A percentile compares a stretch with the other conserved stretches of the same genome.
Evolutionary conservation across 2,797 vertebrate genomes (phyloP).

Genomic region (Cetoscarus ocellatus): DNA sequence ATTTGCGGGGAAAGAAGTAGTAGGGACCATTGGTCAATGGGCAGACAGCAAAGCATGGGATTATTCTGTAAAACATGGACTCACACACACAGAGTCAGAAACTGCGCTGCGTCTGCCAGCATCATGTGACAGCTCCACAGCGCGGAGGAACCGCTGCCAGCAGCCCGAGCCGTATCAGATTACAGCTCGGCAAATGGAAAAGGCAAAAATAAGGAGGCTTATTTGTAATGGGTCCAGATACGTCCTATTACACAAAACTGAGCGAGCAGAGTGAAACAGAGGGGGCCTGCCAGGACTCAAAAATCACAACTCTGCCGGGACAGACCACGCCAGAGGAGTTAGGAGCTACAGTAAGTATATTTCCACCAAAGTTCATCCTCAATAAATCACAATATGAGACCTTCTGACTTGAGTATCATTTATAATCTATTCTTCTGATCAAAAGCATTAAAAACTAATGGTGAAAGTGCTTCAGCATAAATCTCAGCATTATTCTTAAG

Average conservation of each 20-base stretch:
- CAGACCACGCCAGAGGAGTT: background rate
- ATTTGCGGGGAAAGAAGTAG: constrained; percentile 49
- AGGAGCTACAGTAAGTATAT: background rate
- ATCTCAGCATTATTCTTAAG: too few species aligned
- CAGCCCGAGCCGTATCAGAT: constrained; percentile 44
- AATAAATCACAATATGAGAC: background rate
- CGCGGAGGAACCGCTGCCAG: constrained; percentile 23
- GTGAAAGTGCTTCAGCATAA: too few species aligned
- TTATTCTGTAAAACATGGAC: constrained; percentile 57
- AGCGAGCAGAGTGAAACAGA: constrained; percentile 6
- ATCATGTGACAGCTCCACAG: constrained; percentile 48
- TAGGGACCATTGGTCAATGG: constrained; percentile 57
- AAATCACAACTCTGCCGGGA: constrained; percentile 15
- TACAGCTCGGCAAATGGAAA: constrained; percentile 52
- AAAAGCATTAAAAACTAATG: background rate
- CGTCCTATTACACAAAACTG: constrained; percentile 45
- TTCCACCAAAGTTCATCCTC: background rate
- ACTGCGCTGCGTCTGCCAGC: constrained; percentile 13
- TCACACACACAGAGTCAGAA: constrained; percentile 10
- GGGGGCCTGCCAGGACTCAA: constrained; percentile 22
- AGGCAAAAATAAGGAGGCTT: constrained; percentile 46
- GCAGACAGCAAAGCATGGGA: constrained; percentile 53
- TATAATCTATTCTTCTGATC: background rate
- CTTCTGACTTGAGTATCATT: background rate
- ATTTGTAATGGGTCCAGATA: constrained; percentile 38